These are phyloP conservation scores for Heteromyza rotundicornis DNA, from an alignment of 2,888 invertebrate species.

Conservation along the genomic window DNA sequence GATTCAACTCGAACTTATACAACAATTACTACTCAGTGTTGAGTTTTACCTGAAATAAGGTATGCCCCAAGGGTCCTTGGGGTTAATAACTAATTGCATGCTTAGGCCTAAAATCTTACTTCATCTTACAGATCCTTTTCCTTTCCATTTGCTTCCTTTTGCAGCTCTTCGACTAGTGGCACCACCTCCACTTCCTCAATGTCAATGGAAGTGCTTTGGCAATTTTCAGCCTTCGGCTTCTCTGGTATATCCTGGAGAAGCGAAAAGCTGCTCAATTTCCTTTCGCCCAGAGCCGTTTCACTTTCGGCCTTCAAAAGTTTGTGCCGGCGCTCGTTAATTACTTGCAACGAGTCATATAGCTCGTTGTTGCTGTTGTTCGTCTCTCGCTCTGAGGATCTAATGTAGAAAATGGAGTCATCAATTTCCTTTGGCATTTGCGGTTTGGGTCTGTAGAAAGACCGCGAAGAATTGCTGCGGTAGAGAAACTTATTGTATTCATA, in stretches of 20 bases:
- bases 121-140: too few species aligned
- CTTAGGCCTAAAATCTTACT: too few species aligned
- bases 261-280: conserved; percentile 47
- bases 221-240: conserved; percentile 32
- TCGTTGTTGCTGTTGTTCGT: conserved; percentile 44
- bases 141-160: too few species aligned
- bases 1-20: not conserved
- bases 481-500: conserved; percentile 35
- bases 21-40: not conserved
- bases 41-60: too few species aligned
- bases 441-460: conserved; percentile 59
- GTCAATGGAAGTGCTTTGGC: conserved; percentile 36
- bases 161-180: too few species aligned
- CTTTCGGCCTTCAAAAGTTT: conserved; percentile 59
- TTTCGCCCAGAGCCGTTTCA: conserved; percentile 50
- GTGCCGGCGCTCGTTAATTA: conserved; percentile 60
- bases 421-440: conserved; percentile 50
- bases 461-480: conserved; percentile 60
- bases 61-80: too few species aligned
- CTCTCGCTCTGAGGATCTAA: conserved; percentile 41
- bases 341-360: conserved; percentile 59
- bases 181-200: conserved; percentile 32
- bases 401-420: conserved; percentile 58
- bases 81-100: too few species aligned
- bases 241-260: conserved; percentile 47